phyloP scores from a whole-genome alignment of 2,888 invertebrate genomes.

The Lysandra coridon region DNA sequence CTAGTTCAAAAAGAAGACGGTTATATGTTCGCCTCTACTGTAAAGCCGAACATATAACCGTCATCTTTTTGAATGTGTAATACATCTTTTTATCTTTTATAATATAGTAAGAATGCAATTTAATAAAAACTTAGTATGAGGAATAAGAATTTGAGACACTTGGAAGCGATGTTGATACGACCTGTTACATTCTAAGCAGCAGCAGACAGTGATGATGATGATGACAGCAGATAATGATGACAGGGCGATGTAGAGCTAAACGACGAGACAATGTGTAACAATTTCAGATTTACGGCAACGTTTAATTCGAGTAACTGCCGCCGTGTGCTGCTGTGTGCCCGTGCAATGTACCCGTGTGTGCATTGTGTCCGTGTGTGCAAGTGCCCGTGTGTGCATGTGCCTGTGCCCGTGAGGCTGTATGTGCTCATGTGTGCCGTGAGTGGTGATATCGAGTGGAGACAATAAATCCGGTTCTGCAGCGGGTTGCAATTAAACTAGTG shows the following conservation, averaged over 20 bases:
- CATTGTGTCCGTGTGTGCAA: conserved; percentile 24
- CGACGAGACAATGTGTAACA: neutral
- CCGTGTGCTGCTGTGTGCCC: conserved; percentile 25
- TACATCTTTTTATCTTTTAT: too few relatives aligned
- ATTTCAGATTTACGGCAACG: conserved; percentile 6
- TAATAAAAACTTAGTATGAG: neutral
- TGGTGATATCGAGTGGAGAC: conserved; percentile 70
- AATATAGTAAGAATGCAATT: neutral
- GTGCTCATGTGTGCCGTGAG: conserved; percentile 43
- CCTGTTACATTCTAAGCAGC: neutral
- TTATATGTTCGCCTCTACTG: too few relatives aligned
- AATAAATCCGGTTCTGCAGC: conserved; percentile 78
- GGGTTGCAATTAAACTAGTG: conserved; percentile 77
- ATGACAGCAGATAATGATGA: neutral
- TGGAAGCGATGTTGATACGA: neutral
- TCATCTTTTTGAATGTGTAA: too few relatives aligned
- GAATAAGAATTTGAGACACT: neutral
- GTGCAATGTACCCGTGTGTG: conserved; percentile 16
- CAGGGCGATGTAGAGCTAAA: neutral
- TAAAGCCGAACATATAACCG: too few relatives aligned
- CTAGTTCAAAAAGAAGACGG: too few relatives aligned
- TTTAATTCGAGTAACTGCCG: conserved; percentile 17
- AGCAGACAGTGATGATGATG: neutral
- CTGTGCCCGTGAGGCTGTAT: conserved; percentile 37
- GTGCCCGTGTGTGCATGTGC: conserved; percentile 27